phyloP scores from a whole-genome alignment of 2,797 vertebrate species.

The Rhinoraja longicauda region DNA sequence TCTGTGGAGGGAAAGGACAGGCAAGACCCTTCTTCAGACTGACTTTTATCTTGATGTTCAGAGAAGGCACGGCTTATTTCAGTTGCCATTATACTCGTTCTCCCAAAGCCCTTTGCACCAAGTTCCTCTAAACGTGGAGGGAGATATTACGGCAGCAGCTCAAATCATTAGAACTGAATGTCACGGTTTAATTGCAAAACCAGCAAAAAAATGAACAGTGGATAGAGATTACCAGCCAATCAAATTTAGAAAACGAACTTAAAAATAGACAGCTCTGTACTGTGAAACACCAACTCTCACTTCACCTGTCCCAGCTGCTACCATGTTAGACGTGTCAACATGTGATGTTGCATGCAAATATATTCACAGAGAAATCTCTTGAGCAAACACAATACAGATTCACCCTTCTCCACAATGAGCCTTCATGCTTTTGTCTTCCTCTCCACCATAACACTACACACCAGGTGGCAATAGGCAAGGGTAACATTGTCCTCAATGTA shows the following conservation, averaged over 20 bases:
- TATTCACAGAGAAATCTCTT: constrained; percentile 58
- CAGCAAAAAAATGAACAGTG: neutral
- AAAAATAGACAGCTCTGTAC: neutral
- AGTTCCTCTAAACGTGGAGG: neutral
- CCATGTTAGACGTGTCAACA: constrained; percentile 52
- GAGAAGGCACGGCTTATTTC: neutral
- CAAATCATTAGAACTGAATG: neutral
- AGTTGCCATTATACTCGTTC: neutral
- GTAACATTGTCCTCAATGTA: neutral
- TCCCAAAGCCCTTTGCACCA: neutral
- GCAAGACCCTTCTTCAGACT: too few species aligned
- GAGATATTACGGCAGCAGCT: neutral
- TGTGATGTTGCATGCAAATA: constrained; percentile 49
- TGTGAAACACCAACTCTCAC: constrained; percentile 50
- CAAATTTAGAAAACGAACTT: neutral
- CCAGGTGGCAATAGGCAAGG: neutral
- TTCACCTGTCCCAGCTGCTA: constrained; percentile 54
- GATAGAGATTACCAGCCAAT: neutral
- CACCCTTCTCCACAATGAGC: neutral
- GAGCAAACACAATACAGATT: neutral
- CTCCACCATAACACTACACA: neutral
- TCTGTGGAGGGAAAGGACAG: too few species aligned
- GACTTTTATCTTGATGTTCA: neutral
- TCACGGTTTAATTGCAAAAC: neutral
- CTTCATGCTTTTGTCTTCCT: too few species aligned